These are phyloP conservation scores for Synanthedon andrenaeformis DNA, from an alignment of 2,888 invertebrate genomes.

Conservation along the genomic window DNA sequence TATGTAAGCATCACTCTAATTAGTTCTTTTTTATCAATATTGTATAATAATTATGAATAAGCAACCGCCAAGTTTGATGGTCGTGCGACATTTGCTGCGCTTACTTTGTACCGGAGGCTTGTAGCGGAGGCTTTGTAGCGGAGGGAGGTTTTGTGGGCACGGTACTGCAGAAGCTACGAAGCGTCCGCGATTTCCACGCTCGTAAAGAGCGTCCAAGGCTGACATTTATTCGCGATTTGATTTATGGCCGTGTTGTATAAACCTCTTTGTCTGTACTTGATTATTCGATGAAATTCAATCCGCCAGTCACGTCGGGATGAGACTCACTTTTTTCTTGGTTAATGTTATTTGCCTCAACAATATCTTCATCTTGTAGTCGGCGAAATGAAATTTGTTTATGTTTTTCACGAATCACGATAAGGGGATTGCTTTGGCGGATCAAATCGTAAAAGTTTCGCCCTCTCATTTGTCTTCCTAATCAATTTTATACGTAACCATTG, in stretches of 20 bases:
- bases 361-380: conserved; percentile 21
- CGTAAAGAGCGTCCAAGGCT: conserved; percentile 44
- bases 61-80: too few relatives aligned
- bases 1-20: too few relatives aligned
- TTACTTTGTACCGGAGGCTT: too few relatives aligned
- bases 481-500: neutral
- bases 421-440: conserved; percentile 19
- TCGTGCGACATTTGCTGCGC: too few relatives aligned
- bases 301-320: conserved; percentile 16
- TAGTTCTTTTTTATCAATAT: too few relatives aligned
- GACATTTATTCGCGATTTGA: conserved; percentile 49
- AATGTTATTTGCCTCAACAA: conserved; percentile 17
- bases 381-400: conserved; percentile 32
- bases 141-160: too few relatives aligned
- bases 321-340: conserved; percentile 20
- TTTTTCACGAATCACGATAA: conserved; percentile 10
- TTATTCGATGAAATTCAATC: conserved; percentile 27
- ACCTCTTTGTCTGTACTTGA: conserved; percentile 32
- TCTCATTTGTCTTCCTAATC: conserved; percentile 31
- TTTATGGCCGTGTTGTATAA: conserved; percentile 26
- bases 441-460: conserved; percentile 26
- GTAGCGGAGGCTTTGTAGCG: too few relatives aligned
- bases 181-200: conserved; percentile 1
- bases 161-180: too few relatives aligned
- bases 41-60: too few relatives aligned